phyloP scores from a whole-genome alignment of 2,888 invertebrate genomes.

The Oxycera nigricornis region DNA sequence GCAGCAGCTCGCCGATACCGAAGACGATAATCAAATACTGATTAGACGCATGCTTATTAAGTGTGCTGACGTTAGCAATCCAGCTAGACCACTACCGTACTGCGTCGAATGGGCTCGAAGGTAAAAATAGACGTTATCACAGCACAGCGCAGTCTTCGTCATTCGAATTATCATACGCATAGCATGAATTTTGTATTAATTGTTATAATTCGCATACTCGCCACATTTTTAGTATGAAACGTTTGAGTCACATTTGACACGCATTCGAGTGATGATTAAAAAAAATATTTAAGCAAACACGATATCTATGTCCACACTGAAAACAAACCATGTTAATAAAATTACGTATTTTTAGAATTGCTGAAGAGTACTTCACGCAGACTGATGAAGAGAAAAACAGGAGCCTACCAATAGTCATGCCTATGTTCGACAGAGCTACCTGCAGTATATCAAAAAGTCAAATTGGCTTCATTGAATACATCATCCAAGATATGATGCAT shows the following conservation, averaged over 20 bases:
- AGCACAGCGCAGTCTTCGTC: background rate
- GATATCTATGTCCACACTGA: too few species aligned
- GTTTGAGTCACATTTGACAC: background rate
- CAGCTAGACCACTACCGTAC: conserved; percentile 82
- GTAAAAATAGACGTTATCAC: conserved; percentile 52
- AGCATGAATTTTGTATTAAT: background rate
- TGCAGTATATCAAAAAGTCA: conserved; percentile 98
- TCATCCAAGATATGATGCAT: conserved; percentile 97
- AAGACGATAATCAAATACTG: conserved; percentile 80
- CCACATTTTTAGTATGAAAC: background rate
- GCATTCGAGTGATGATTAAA: background rate
- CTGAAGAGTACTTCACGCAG: conserved; percentile 97
- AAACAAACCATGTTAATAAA: background rate
- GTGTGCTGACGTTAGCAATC: conserved; percentile 98
- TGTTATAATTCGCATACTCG: background rate
- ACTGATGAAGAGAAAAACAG: conserved; percentile 94
- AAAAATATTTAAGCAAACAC: too few species aligned
- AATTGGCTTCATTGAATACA: conserved; percentile 96
- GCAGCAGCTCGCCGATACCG: conserved; percentile 55
- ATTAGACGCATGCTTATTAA: conserved; percentile 97
- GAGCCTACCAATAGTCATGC: conserved; percentile 95
- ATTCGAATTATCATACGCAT: background rate
- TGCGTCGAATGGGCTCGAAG: conserved; percentile 91
- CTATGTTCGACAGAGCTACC: conserved; percentile 92
- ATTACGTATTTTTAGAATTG: conserved; percentile 70